Base-by-base conservation (phyloP, 2,113 vertebrate species). In the Chrysemys picta region DNA sequence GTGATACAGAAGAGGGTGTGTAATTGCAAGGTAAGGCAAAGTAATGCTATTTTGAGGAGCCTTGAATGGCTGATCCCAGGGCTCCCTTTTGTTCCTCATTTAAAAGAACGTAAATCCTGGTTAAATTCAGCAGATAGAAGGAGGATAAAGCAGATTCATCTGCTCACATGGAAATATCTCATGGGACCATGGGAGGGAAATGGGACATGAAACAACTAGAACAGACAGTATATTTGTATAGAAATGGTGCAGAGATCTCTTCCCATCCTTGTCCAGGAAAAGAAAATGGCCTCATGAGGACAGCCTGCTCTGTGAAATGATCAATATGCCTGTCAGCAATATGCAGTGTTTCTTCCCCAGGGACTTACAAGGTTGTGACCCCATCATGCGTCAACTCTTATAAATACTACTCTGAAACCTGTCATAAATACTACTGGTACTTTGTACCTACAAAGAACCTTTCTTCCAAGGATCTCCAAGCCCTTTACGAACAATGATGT, bases 331-430 rank as follows among this genome's bases (percentile, higher is more conserved):
- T 86, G 93, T 89, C 90, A 86, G 84, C 50, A 84, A 1, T 72
- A 80, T 59, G 69, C 90, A 62, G 78, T 0, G 45, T 5, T 79
- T 65, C 35, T 65, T 94, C 93, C 93, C 94, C 31, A 53, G 47
- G 87, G 96, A 92, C 47, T 83, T 10, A 45, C 38, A 72, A 87
- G 87, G 93, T 91, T 82, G 88, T 75, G 93, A 97, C 94, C 97
- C 93, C 79, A 4, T 3, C 12, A 87, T 95, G 80, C 83, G 72
- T 42, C 56, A 59, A 45, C 27, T 94, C 81, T 89, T 4, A 75
- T 75, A n/a, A 27, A 52, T 1, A 10, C 57, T 93, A 97, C 93
- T 96, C 42, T 42, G 42, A 42, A 42, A 42, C 42, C 42, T 42
- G 4, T 42, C 42, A 75, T 75, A n/a, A 27, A 52, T 1, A 10